phyloP scores from a whole-genome alignment of 1,140 invertebrate species.

The Dryas iulia region DNA sequence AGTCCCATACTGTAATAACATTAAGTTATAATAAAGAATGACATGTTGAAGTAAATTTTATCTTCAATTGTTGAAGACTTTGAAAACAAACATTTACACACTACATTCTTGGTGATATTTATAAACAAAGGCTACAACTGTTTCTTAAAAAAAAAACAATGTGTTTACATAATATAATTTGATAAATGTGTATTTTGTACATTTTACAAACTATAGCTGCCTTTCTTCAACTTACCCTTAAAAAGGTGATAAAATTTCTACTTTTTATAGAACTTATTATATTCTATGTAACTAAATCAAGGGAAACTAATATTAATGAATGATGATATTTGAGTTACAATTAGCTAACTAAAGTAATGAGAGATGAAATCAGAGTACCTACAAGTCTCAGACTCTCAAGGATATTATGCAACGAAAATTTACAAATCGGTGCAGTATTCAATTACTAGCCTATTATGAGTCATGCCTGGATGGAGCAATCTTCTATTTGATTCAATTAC shows the following conservation, averaged over 20 bases:
- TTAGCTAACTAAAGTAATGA: background rate
- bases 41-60: too few relatives aligned
- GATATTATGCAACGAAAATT: slow-evolving; percentile 2
- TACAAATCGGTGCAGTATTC: background rate
- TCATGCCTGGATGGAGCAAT: background rate
- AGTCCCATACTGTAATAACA: too few relatives aligned
- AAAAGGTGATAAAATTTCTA: background rate
- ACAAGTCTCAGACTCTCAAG: background rate
- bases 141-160: background rate
- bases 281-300: too few relatives aligned
- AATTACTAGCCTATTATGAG: slow-evolving; percentile 3
- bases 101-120: background rate
- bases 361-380: background rate
- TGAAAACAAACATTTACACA: background rate
- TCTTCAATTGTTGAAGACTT: too few relatives aligned
- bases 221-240: background rate
- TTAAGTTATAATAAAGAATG: too few relatives aligned
- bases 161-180: background rate
- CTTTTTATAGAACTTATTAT: background rate
- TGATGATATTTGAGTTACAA: background rate
- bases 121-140: background rate
- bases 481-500: background rate
- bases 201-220: background rate
- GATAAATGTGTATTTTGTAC: background rate
- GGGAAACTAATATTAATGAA: too few relatives aligned